Base-by-base conservation (phyloP, 2,888 invertebrate genomes). In the Microctonus brassicae region DNA sequence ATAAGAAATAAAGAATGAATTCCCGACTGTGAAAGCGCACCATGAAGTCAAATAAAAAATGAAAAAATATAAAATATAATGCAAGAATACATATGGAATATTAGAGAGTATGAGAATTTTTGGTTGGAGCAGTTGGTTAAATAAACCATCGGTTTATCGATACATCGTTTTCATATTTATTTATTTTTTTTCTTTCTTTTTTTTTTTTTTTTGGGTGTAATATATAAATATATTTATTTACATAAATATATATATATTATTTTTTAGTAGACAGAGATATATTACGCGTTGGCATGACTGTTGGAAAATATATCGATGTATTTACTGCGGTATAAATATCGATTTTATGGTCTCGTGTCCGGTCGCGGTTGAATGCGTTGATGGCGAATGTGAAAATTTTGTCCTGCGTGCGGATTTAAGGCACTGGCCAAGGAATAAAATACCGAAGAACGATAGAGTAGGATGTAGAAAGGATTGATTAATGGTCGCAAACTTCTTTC, bases 321-420 rank as follows among this genome's bases (percentile, higher is more conserved):
- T 70, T 70, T 64, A 70, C 52, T 58, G 52, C 24, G 26, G 34
- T 47, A 70, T 70, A 70, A 70, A 70, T 70, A 64, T 52, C 34
- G 58, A 47, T 58, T 70, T 70, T 70, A 70, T 65, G 57, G 70
- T 64, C 57, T 24, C 4, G 33, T 42, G 24, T 42, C 42, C 20
- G 62, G 62, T 42, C 39, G 24, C 24, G 36, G 42, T 7, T 24
- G n/a, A 39, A 26, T 62, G 62, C 42, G 42, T 62, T 62, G 26
- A 42, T 24, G 17, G 62, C 22, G 26, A 26, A 5, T 13, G 34
- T 11, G 5, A 62, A 42, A 26, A 42, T 24, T 62, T 17, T 29
- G 36, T 22, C 39, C 39, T n/a, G 39, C 4, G 11, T 39, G n/a
- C n/a, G 39, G 39, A 39, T 39, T 39, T 39, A 39, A 39, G n/a